Evolutionary conservation across 2,888 invertebrate genomes (phyloP).

Genomic region (Drosophila neotestacea): DNA sequence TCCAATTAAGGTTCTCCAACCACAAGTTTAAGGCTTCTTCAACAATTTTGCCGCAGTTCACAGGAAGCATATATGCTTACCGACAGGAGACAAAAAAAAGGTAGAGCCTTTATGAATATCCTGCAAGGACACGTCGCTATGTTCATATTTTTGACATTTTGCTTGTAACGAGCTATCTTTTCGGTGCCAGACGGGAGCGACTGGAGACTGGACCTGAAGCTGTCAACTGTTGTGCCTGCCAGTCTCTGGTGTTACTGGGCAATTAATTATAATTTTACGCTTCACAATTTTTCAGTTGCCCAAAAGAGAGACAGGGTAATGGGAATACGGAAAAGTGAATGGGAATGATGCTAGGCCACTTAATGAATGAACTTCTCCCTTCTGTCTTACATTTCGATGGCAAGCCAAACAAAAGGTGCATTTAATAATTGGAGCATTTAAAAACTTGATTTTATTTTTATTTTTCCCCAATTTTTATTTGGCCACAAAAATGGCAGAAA

Average conservation of each 20-base stretch:
- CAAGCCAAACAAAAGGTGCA: conserved; percentile 38
- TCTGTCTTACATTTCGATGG: neutral
- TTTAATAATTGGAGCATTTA: conserved; percentile 50
- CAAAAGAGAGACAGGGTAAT: conserved; percentile 28
- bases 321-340: neutral
- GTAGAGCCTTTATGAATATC: conserved; percentile 28
- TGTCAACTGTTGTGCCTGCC: conserved; percentile 39
- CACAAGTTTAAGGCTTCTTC: conserved; percentile 4
- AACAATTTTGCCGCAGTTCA: conserved; percentile 15
- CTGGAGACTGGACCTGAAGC: conserved; percentile 9
- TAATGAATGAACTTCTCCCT: conserved; percentile 30
- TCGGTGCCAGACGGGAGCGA: conserved; percentile 11
- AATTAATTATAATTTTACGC: conserved; percentile 80
- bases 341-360: conserved; percentile 27
- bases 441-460: conserved; percentile 10
- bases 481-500: conserved; percentile 3
- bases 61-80: neutral
- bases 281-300: conserved; percentile 67
- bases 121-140: conserved; percentile 32
- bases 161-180: conserved; percentile 47
- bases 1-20: conserved; percentile 37
- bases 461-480: conserved; percentile 14
- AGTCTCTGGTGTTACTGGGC: conserved; percentile 57
- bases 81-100: conserved; percentile 16
- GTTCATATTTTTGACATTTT: conserved; percentile 48